Evolutionary conservation across 2,888 invertebrate genomes (phyloP), one percentile per base, ranked within the genome.

Genomic region (Epinotia bilunana): DNA sequence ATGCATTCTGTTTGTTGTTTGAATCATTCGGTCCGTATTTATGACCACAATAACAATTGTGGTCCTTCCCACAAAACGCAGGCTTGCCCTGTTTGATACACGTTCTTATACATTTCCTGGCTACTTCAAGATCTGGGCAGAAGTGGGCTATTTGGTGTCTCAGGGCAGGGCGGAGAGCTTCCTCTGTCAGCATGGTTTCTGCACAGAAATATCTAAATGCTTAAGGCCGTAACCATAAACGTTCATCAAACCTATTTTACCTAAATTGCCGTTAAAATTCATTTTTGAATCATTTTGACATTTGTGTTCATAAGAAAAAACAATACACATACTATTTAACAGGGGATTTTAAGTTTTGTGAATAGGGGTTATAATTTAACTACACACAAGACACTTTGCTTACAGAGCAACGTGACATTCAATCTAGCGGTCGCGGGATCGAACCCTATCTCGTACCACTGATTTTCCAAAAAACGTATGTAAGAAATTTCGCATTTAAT

Each of bases 91-190:
- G 13, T 20, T 80, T 69, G 86, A 90, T 86, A 65, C 93, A 94
- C 20, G 79, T 86, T 23, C 80, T 80, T n/a, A 94, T 92, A 60
- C 93, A 94, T 2, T 64, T 1, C 23, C 90, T 83, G 0, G 93
- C 93, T 9, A 79, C 57, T 0, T 87, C 82, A 0, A 93, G 78
- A 70, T 90, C 84, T 0, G 91, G 88, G 46, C 93, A 93, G 78
- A 93, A 93, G 74, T 94, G 93, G 0, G 92, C 91, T 2, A 94
- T 93, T 46, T 94, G 92, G 69, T 93, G 93, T 2, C 92, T 83
- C 1, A 89, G 68, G 0, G 78, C 43, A 28, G 88, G 83, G 1
- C 77, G 80, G 0, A 64, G 39, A 7, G 71, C 43, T 39, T 76
- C 43, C 9, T 72, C 18, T 53, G 11, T 65, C 23, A 71, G 64